Percentiles rank a stretch among this genome's conserved stretches.
phyloP scores from a whole-genome alignment of 2,797 vertebrate species.

The Bryconaethiops microstoma region DNA sequence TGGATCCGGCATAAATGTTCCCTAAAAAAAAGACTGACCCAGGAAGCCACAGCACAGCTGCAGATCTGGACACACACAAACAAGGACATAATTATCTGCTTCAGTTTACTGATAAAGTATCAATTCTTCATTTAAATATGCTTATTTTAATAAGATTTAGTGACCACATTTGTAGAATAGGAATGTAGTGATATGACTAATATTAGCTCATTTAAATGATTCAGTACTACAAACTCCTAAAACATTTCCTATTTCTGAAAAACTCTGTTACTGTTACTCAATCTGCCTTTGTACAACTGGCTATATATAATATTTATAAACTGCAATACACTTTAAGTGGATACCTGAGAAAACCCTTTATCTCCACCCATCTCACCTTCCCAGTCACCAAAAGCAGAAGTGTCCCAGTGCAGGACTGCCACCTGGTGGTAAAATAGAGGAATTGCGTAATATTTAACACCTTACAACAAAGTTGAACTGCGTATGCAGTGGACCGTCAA shows the following conservation, averaged over 20 bases:
- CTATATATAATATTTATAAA: too few relatives aligned
- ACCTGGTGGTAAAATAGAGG: constrained; percentile 71
- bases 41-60: constrained; percentile 87
- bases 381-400: constrained; percentile 85
- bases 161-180: too few relatives aligned
- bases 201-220: too few relatives aligned
- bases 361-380: constrained; percentile 91
- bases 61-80: constrained; percentile 75
- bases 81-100: too few relatives aligned
- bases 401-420: constrained; percentile 89
- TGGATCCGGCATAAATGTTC: constrained; percentile 94
- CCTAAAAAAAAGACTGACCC: constrained; percentile 90
- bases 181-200: too few relatives aligned
- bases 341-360: constrained; percentile 86
- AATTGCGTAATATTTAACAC: background rate
- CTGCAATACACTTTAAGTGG: background rate
- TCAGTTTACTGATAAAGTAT: too few relatives aligned
- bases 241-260: too few relatives aligned
- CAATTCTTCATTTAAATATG: too few relatives aligned
- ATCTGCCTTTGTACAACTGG: too few relatives aligned
- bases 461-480: background rate
- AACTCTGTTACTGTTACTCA: too few relatives aligned
- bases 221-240: too few relatives aligned
- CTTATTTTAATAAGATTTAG: too few relatives aligned
- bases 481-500: background rate